Percentiles rank a stretch among this genome's conserved stretches.
Conservation (phyloP, 2,797 vertebrate genomes). For the Capromys pilorides region DNA sequence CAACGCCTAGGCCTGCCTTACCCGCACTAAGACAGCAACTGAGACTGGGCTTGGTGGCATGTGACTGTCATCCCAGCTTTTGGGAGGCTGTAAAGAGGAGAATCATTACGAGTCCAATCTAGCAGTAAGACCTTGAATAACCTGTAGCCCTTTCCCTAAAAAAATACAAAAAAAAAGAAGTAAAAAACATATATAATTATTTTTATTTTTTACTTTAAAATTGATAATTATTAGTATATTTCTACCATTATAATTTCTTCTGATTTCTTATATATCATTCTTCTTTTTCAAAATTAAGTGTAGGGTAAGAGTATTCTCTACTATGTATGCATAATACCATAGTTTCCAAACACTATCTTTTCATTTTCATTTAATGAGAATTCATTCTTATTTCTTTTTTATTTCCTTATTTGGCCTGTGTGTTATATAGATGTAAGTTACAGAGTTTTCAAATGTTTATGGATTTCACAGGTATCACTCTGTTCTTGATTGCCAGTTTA, state of each 20-base stretch:
- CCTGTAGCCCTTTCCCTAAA: too few relatives aligned
- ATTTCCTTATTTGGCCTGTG: not conserved
- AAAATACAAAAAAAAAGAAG: too few relatives aligned
- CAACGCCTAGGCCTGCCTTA: too few relatives aligned
- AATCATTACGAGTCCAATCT: too few relatives aligned
- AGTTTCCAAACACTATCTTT: not conserved
- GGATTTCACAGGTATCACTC: not conserved
- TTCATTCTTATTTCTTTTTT: not conserved
- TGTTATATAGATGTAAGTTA: not conserved
- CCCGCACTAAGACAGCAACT: too few relatives aligned
- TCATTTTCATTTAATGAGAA: not conserved
- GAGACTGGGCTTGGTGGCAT: too few relatives aligned
- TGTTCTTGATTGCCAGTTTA: not conserved
- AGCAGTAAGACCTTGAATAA: too few relatives aligned
- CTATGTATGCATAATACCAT: not conserved
- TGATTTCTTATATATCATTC: conserved; percentile 5
- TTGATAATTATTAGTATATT: not conserved
- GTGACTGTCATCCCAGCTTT: too few relatives aligned
- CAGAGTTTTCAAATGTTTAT: not conserved
- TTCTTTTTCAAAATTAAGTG: not conserved
- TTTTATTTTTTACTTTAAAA: not conserved
- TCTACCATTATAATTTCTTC: not conserved
- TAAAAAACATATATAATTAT: not conserved
- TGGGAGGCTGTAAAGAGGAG: too few relatives aligned
- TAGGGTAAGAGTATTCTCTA: not conserved